Evolutionary conservation across 2,888 invertebrate species (phyloP).

Genomic region (Acanthoscelides obtectus): DNA sequence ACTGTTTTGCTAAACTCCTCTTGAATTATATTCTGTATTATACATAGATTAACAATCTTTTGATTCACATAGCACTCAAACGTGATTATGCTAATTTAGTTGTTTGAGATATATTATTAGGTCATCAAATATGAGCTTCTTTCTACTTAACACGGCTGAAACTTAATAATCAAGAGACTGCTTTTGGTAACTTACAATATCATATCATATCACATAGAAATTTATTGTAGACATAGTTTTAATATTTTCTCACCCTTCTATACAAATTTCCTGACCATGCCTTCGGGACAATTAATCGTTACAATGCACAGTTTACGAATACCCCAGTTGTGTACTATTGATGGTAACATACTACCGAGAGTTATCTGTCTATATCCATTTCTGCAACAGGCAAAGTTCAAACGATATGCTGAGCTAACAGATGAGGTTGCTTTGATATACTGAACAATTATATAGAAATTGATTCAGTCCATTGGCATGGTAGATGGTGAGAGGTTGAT

Average conservation of each 20-base stretch:
- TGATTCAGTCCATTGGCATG: neutral
- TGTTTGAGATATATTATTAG: neutral
- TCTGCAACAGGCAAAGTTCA: too few species aligned
- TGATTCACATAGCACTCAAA: too few species aligned
- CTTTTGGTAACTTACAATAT: slow-evolving; percentile 35
- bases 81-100: too few species aligned
- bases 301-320: too few species aligned
- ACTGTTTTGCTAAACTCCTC: too few species aligned
- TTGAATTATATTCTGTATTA: too few species aligned
- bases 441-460: neutral
- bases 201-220: slow-evolving; percentile 37
- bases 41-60: too few species aligned
- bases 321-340: too few species aligned
- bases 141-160: neutral
- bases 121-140: neutral
- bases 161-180: slow-evolving; percentile 27
- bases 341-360: too few species aligned
- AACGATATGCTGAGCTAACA: too few species aligned
- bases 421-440: neutral
- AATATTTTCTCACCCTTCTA: neutral
- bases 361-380: too few species aligned
- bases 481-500: slow-evolving; percentile 3
- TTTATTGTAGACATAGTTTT: neutral
- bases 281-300: too few species aligned
- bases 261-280: slow-evolving; percentile 3